phyloP scores from a whole-genome alignment of 2,113 vertebrate genomes.

The Ictalurus furcatus region DNA sequence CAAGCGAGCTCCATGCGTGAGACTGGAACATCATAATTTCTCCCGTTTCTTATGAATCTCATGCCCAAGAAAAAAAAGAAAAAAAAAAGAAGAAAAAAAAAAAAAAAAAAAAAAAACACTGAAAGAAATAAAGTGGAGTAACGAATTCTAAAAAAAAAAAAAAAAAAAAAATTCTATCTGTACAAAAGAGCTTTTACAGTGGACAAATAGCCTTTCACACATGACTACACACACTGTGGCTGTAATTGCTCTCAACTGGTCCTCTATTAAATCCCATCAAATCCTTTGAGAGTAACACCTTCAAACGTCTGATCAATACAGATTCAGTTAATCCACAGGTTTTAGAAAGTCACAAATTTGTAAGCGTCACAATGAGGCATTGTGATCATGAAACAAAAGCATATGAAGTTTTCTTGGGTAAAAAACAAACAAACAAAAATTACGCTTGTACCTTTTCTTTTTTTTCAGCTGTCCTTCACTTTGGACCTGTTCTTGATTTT shows the following conservation, averaged over 20 bases:
- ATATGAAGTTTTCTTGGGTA: slow-evolving; percentile 57
- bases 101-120: neutral
- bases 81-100: neutral
- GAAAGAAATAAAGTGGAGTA: neutral
- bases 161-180: neutral
- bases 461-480: slow-evolving; percentile 52
- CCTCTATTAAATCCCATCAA: slow-evolving; percentile 32
- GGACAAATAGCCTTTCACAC: slow-evolving; percentile 24
- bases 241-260: slow-evolving; percentile 35
- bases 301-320: slow-evolving; percentile 10
- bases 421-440: neutral
- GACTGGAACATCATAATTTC: slow-evolving; percentile 56
- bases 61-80: neutral
- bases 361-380: neutral
- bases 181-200: neutral
- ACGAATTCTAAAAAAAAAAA: neutral
- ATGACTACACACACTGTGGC: slow-evolving; percentile 24
- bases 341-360: neutral
- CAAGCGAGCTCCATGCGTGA: slow-evolving; percentile 43
- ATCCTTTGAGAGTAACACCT: slow-evolving; percentile 32
- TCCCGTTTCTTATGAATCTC: slow-evolving; percentile 35
- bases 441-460: slow-evolving; percentile 55
- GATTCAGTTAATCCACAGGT: slow-evolving; percentile 27
- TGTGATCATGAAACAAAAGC: slow-evolving; percentile 52
- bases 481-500: slow-evolving; percentile 6